These are phyloP conservation scores for Gambusia holbrooki DNA, from an alignment of 2,113 vertebrate genomes.

Conservation along the genomic window DNA sequence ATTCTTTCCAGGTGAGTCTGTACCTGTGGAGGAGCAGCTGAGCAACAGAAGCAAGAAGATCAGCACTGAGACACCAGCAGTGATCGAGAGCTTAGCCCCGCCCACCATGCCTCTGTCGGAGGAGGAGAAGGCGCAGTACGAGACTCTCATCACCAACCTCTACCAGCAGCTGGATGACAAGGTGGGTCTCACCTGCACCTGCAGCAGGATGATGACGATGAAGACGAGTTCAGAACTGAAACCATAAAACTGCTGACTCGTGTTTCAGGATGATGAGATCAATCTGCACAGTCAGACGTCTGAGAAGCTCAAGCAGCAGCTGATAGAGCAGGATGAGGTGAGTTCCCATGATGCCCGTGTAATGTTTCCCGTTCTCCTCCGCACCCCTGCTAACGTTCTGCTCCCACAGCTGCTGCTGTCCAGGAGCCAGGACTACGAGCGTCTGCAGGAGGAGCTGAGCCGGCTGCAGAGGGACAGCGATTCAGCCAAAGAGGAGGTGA, in stretches of 20 bases:
- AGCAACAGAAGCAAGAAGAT: slow-evolving; percentile 88
- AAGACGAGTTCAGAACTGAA: slow-evolving; percentile 29
- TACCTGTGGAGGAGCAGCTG: slow-evolving; percentile 92
- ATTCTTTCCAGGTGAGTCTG: slow-evolving; percentile 85
- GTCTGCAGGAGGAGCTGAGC: slow-evolving; percentile 89
- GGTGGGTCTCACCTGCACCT: slow-evolving; percentile 73
- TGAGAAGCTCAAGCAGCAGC: slow-evolving; percentile 92
- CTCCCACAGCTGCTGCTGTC: slow-evolving; percentile 84
- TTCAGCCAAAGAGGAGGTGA: slow-evolving; percentile 88
- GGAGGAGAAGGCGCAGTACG: slow-evolving; percentile 90
- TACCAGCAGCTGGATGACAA: slow-evolving; percentile 97
- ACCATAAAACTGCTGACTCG: not conserved
- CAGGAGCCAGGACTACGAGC: slow-evolving; percentile 86
- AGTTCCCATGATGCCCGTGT: not conserved
- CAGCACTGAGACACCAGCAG: slow-evolving; percentile 79
- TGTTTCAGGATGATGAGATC: slow-evolving; percentile 93
- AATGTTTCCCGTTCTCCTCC: not conserved
- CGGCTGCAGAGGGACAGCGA: slow-evolving; percentile 90
- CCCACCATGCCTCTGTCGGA: slow-evolving; percentile 79
- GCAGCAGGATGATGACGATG: slow-evolving; percentile 86
- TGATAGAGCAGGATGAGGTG: slow-evolving; percentile 97
- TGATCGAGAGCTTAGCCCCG: slow-evolving; percentile 82
- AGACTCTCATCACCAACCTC: slow-evolving; percentile 88
- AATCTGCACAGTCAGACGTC: slow-evolving; percentile 95
- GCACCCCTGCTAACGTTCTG: not conserved